phyloP scores from a whole-genome alignment of 2,888 invertebrate species.

The Margaritifera margaritifera region DNA sequence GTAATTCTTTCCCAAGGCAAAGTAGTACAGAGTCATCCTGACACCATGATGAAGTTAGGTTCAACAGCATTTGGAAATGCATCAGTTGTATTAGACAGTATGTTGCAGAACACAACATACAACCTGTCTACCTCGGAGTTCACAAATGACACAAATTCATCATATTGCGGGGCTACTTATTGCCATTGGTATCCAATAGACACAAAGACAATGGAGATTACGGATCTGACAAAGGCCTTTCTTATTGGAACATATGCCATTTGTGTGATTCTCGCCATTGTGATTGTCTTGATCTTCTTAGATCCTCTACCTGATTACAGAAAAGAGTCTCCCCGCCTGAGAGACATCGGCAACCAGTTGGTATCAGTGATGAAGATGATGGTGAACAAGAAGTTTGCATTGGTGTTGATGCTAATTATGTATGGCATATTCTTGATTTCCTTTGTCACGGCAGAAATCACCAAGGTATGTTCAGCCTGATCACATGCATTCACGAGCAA shows the following conservation, averaged over 20 bases:
- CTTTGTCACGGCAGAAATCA: constrained; percentile 67
- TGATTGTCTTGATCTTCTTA: constrained; percentile 53
- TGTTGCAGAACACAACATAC: neutral
- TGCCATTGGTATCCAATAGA: constrained; percentile 46
- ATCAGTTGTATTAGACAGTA: neutral
- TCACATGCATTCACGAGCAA: neutral
- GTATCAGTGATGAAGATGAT: constrained; percentile 56
- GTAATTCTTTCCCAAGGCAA: constrained; percentile 44
- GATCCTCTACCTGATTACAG: constrained; percentile 56
- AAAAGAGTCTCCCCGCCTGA: constrained; percentile 22
- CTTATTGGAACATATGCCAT: constrained; percentile 61
- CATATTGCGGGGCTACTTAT: constrained; percentile 53
- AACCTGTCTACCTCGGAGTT: neutral
- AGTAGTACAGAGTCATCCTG: neutral
- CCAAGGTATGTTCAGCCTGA: constrained; percentile 54
- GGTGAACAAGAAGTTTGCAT: constrained; percentile 49
- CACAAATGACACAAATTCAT: neutral
- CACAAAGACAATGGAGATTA: constrained; percentile 27
- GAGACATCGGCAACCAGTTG: constrained; percentile 36
- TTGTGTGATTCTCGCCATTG: constrained; percentile 50
- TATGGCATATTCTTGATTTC: constrained; percentile 62
- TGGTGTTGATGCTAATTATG: constrained; percentile 58
- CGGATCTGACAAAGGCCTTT: constrained; percentile 51
- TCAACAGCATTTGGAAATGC: neutral
- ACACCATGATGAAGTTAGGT: neutral